Percentiles rank a stretch among this genome's conserved stretches.
These are phyloP conservation scores for Parotia lawesii DNA, from an alignment of 2,113 vertebrate genomes.

Conservation along the genomic window DNA sequence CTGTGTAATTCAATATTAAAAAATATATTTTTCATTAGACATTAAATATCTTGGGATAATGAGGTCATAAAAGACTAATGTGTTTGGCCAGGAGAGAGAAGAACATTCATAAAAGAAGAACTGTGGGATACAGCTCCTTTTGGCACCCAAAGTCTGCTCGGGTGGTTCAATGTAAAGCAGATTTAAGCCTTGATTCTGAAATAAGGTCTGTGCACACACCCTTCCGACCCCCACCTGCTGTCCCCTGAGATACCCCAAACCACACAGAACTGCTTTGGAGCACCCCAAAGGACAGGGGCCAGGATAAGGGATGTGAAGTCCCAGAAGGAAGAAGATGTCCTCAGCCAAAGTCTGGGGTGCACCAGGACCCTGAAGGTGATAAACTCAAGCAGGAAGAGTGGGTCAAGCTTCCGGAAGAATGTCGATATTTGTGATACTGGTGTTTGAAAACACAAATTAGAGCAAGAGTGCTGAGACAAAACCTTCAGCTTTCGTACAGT, in stretches of 20 bases:
- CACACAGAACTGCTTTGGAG: neutral
- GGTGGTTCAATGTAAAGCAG: neutral
- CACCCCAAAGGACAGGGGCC: too few species aligned
- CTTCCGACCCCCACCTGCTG: neutral
- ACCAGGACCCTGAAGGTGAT: neutral
- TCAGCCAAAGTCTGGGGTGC: neutral
- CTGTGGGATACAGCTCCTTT: neutral
- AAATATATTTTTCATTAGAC: neutral
- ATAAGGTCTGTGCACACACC: neutral
- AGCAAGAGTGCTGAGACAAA: neutral
- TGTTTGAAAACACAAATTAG: neutral
- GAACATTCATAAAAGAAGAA: neutral
- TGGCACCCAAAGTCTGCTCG: neutral
- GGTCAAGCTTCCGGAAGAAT: neutral
- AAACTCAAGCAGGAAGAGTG: neutral
- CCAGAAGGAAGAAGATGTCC: too few species aligned
- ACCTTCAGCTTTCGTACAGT: neutral
- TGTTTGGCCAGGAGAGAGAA: neutral
- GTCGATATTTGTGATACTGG: neutral
- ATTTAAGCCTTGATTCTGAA: neutral
- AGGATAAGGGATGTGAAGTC: fast-evolving
- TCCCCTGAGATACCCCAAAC: neutral
- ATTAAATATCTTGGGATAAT: neutral
- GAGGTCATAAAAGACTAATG: neutral
- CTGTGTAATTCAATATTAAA: neutral